Conservation (phyloP, 1,140 invertebrate species). For the Notospermus geniculatus region DNA sequence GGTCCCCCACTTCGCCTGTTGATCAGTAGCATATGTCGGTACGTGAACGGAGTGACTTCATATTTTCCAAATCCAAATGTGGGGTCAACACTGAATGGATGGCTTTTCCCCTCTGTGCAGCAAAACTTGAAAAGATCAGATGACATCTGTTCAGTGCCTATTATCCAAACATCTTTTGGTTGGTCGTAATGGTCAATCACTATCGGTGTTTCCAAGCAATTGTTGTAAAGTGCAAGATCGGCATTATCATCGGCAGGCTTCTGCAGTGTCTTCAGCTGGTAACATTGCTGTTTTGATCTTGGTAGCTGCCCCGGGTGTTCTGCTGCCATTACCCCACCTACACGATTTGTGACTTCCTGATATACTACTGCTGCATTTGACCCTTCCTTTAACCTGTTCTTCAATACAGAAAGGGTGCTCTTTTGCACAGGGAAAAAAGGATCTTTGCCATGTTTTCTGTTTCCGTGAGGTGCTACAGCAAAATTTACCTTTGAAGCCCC, state of each 20-base stretch:
- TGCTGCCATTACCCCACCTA: background rate
- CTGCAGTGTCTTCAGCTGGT: background rate
- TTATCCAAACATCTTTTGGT: background rate
- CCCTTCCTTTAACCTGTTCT: background rate
- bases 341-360: background rate
- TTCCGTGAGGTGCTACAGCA: background rate
- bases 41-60: slow-evolving; percentile 1
- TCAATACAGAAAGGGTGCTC: background rate
- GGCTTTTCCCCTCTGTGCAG: too few species aligned
- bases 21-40: background rate
- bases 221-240: background rate
- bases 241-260: background rate
- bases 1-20: background rate
- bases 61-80: slow-evolving; percentile 2
- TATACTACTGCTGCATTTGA: background rate
- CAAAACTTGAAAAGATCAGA: background rate
- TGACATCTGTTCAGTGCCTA: background rate
- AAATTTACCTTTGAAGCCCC: background rate
- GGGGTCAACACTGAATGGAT: slow-evolving; percentile 7
- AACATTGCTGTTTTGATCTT: background rate
- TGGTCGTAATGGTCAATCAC: background rate
- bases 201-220: background rate
- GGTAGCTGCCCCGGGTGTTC: background rate
- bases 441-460: background rate
- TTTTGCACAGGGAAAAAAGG: background rate